Base-by-base conservation (phyloP, 2,797 vertebrate species). In the Sandelia bainsii region DNA sequence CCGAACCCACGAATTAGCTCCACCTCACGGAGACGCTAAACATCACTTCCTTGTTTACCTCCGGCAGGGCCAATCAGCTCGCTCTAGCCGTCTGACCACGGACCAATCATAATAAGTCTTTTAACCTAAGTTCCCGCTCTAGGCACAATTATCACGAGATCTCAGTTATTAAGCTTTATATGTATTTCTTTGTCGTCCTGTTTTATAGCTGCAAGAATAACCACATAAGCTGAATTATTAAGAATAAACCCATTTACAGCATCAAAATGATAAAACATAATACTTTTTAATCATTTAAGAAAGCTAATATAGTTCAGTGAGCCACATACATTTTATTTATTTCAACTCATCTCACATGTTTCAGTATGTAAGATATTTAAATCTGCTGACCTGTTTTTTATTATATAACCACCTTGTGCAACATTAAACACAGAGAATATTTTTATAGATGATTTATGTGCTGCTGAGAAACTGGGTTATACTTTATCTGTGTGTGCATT, bases 31-130 rank as follows among this genome's bases (percentile, higher is more conserved):
- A 34, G 9, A 5, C 23, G 17, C 42, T 2, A 9, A 1, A 4
- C 3, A 6, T 14, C 32, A 8, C 6, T 83, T 70, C 85, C 68
- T 23, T 79, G 75, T 88, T 87, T 87, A 56, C 77, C 2, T 67
- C 5, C 44, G 0, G 34, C 13, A 0, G 40, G 71, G 66, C 86
- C 86, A 88, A 87, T 86, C 73, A 1, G 63, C 5, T 22, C 17
- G 2, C 16, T 44, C 4, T 20, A 1, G 5, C 12, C 0, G 6
- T 4, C 44, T 22, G 1, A 1, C n/a, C 17, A n/a, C 3, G 0
- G 58, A 46, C 71, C 68, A 79, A 87, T 82, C 73, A 56, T n/a
- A 65, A 1, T n/a, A 1, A 44, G 12, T 3, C 0, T 1, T 5
- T 12, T 25, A 2, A 0, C 11, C n/a, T 13, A 22, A 5, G 7